Base-by-base conservation (phyloP, 2,797 vertebrate species). In the Crypturellus tataupa region DNA sequence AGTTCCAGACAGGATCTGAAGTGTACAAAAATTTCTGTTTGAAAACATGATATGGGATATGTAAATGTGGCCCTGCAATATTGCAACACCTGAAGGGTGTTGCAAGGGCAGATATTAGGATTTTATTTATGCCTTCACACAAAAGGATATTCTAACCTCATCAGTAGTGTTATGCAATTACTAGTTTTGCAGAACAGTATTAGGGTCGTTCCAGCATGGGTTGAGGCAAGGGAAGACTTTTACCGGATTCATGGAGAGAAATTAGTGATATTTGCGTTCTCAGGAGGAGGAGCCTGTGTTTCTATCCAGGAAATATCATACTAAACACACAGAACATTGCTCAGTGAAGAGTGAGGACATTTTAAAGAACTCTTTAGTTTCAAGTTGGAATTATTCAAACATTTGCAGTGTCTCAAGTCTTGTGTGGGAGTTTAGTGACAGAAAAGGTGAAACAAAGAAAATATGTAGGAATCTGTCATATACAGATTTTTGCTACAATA, bases 391-490 rank as follows among this genome's bases (percentile, higher is more conserved):
- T 81, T 85, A 72, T 37, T 96, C 80, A 88, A 81, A 76, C 78
- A 62, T 81, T 68, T 64, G 67, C 12, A 3, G 87, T 9, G 37
- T 58, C 55, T 87, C 18, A 46, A 94, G 81, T 65, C 80, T 68
- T 1, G 5, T 65, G 94, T 91, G 88, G 94, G 95, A 95, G 91
- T 87, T 49, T 20, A 73, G 77, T 81, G 95, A 90, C 93, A 95
- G 77, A 67, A 88, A 93, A 94, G 89, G 89, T 91, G 82, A 93
- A 90, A 85, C 82, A 95, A 87, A 73, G 67, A 88, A 91, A 86
- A 77, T 47, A 80, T 8, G 44, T 47, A 80, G 68, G 69, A 78
- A 86, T 82, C 69, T 88, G 89, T 91, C 80, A 88, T 35, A 67
- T 10, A 76, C 35, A 56, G 60, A 56, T 3, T 94, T 93, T 84